Conservation (phyloP, 37 sponge, comb jelly and placozoan genomes). For the Aplysina aerophoba region DNA sequence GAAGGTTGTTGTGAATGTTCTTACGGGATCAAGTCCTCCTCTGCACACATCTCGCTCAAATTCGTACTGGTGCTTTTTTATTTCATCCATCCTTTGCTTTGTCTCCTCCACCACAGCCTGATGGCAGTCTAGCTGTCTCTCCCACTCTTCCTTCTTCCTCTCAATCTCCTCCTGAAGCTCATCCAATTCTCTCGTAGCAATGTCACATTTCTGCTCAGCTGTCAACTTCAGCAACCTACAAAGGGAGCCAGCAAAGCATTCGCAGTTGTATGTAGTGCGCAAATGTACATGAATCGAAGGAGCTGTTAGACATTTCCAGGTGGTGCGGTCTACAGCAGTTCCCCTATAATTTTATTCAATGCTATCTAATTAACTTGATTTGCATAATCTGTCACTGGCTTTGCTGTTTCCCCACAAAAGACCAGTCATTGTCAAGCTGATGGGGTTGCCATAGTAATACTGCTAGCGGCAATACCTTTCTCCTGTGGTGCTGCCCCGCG, state of each 20-base stretch:
- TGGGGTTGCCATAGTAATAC: neutral
- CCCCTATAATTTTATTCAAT: no score
- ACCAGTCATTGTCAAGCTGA: neutral
- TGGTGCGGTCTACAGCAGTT: no score
- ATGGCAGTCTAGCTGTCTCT: slow-evolving; percentile 76
- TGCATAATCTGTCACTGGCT: neutral
- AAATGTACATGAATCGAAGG: no score
- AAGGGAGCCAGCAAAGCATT: neutral
- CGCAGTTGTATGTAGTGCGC: no score
- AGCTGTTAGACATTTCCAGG: no score
- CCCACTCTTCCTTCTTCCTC: slow-evolving; percentile 76
- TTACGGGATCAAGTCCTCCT: slow-evolving; percentile 85
- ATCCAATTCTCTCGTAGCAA: slow-evolving; percentile 93
- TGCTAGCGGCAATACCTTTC: slow-evolving; percentile 26
- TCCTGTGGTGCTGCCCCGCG: slow-evolving; percentile 11
- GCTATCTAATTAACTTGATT: no score
- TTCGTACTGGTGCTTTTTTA: slow-evolving; percentile 90
- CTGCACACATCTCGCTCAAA: slow-evolving; percentile 90
- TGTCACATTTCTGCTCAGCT: slow-evolving; percentile 97
- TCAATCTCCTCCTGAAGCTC: slow-evolving; percentile 85
- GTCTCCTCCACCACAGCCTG: slow-evolving; percentile 87
- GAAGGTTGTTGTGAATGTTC: neutral
- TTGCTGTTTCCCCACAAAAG: neutral
- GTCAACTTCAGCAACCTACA: slow-evolving; percentile 77
- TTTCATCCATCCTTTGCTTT: slow-evolving; percentile 72